Percentiles rank a stretch among this genome's conserved stretches.
These are phyloP conservation scores for Pterophyllum scalare DNA, from an alignment of 2,113 vertebrate genomes.

Conservation along the genomic window DNA sequence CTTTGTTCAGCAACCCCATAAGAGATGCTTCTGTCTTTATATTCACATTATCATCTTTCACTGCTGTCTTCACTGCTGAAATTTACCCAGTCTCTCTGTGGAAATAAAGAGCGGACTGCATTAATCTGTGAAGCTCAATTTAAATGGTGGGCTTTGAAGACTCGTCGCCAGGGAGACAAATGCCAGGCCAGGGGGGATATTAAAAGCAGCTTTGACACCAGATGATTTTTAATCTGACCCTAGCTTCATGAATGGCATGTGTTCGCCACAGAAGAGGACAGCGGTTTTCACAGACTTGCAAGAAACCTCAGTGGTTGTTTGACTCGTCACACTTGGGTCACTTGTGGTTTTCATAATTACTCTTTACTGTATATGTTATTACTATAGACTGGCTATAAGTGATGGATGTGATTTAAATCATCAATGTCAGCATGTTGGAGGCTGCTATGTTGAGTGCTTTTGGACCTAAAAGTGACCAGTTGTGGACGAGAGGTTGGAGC, in stretches of 20 bases:
- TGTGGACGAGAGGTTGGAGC: background rate
- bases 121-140: slow-evolving; percentile 61
- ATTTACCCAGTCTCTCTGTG: slow-evolving; percentile 70
- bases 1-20: background rate
- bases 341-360: background rate
- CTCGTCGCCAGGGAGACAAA: slow-evolving; percentile 69
- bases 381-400: background rate
- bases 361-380: background rate
- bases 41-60: background rate
- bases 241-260: slow-evolving; percentile 25
- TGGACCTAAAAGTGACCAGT: background rate
- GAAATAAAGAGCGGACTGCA: slow-evolving; percentile 72
- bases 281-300: background rate
- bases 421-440: background rate
- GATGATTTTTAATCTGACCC: slow-evolving; percentile 54
- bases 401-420: background rate
- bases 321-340: background rate
- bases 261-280: background rate
- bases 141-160: slow-evolving; percentile 66
- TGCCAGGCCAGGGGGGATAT: slow-evolving; percentile 53
- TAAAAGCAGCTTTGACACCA: slow-evolving; percentile 49
- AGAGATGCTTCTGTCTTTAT: background rate
- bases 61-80: slow-evolving; percentile 55
- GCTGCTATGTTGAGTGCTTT: background rate
- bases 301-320: background rate